These are phyloP conservation scores for Lagodon rhomboides DNA, from an alignment of 2,797 vertebrate genomes.

Conservation along the genomic window DNA sequence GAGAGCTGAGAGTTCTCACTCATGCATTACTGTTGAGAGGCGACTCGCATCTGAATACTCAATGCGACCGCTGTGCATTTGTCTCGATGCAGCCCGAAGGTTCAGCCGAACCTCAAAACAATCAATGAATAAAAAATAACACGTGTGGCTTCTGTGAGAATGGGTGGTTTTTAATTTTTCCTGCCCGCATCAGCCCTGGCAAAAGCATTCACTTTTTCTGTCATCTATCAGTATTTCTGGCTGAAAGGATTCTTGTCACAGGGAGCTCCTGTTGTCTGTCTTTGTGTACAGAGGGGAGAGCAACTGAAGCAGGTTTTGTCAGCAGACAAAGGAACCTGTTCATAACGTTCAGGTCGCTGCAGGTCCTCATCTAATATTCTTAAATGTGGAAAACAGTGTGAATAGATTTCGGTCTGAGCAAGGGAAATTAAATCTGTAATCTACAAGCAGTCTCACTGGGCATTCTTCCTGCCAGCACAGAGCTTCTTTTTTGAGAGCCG, in stretches of 20 bases:
- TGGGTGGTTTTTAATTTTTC: constrained; percentile 74
- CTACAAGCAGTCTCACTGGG: constrained; percentile 38
- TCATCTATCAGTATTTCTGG: constrained; percentile 54
- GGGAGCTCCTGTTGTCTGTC: constrained; percentile 57
- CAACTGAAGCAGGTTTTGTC: constrained; percentile 60
- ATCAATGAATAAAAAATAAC: constrained; percentile 79
- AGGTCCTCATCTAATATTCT: constrained; percentile 76
- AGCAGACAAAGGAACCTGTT: constrained; percentile 72
- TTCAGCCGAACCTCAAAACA: constrained; percentile 66
- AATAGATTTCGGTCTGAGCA: constrained; percentile 61
- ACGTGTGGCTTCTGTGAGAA: constrained; percentile 55
- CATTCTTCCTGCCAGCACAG: constrained; percentile 46
- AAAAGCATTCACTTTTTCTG: constrained; percentile 61
- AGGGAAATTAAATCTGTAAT: constrained; percentile 75
- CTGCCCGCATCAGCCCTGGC: constrained; percentile 46
- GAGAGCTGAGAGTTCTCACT: constrained; percentile 34
- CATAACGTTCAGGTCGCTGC: constrained; percentile 70
- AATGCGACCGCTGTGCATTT: constrained; percentile 41
- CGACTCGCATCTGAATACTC: constrained; percentile 63
- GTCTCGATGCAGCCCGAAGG: constrained; percentile 24
- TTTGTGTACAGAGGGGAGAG: constrained; percentile 49
- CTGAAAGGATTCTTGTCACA: constrained; percentile 53
- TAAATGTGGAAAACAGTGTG: constrained; percentile 66
- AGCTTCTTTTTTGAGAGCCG: constrained; percentile 39
- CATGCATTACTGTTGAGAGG: constrained; percentile 41